Evolutionary conservation across 2,113 vertebrate species (phyloP).

Genomic region (Eubucco bourcierii): DNA sequence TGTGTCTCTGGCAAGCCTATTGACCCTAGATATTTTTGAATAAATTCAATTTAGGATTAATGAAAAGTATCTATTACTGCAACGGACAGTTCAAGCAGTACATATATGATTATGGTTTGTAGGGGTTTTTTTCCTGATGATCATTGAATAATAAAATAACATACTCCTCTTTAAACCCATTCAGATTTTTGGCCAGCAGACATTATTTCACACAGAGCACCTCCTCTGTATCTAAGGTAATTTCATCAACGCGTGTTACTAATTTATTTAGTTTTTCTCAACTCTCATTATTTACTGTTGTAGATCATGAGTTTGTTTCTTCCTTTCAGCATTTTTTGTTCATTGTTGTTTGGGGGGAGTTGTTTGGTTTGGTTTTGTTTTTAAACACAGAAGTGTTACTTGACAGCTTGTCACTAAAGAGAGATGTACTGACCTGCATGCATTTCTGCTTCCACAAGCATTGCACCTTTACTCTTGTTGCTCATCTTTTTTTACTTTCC

Average conservation of each 20-base stretch:
- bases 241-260: not conserved
- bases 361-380: no score
- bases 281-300: not conserved
- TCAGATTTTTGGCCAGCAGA: not conserved
- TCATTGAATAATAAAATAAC: not conserved
- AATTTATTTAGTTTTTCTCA: not conserved
- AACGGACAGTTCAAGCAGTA: not conserved
- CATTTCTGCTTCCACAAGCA: not conserved
- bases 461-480: not conserved
- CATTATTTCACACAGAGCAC: not conserved
- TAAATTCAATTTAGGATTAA: not conserved
- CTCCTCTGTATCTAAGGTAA: not conserved
- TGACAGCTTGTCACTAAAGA: not conserved
- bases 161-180: not conserved
- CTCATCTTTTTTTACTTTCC: not conserved
- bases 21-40: not conserved
- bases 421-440: not conserved
- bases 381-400: not conserved
- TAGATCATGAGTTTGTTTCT: not conserved
- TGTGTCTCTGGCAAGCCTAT: not conserved
- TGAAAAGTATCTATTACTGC: not conserved
- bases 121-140: not conserved
- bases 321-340: not conserved
- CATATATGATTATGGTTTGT: not conserved
- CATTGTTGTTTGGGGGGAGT: no score